Percentiles rank a stretch among this genome's conserved stretches.
These are phyloP conservation scores for Leucophora obtusa DNA, from an alignment of 2,888 invertebrate genomes.

Conservation along the genomic window DNA sequence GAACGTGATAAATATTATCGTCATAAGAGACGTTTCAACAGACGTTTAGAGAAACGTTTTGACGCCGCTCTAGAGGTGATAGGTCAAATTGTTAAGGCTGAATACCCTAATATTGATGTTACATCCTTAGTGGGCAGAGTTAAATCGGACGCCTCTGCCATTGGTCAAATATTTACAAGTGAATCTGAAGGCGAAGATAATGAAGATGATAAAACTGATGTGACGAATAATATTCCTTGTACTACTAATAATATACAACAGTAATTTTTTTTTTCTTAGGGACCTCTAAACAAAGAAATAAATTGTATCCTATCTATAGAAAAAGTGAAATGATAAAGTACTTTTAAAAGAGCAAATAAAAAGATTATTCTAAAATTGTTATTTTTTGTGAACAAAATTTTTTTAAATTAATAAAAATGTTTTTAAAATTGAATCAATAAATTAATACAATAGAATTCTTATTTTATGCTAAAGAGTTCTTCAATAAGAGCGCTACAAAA, in stretches of 20 bases:
- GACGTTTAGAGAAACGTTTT: slow-evolving; percentile 73
- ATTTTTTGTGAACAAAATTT: not conserved
- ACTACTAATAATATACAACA: slow-evolving; percentile 25
- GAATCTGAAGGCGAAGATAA: slow-evolving; percentile 52
- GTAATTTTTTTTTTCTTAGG: no score
- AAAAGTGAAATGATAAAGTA: not conserved
- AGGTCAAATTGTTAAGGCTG: slow-evolving; percentile 70
- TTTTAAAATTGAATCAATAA: not conserved
- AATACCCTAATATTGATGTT: slow-evolving; percentile 71
- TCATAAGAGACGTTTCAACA: slow-evolving; percentile 73
- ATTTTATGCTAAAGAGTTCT: no score
- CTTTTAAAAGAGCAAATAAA: not conserved
- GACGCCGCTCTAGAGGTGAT: slow-evolving; percentile 71
- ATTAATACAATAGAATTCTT: no score
- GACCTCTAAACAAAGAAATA: not conserved
- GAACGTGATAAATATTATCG: slow-evolving; percentile 73
- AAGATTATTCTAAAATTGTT: not conserved
- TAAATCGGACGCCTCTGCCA: slow-evolving; percentile 39
- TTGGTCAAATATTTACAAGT: slow-evolving; percentile 50
- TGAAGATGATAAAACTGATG: slow-evolving; percentile 20
- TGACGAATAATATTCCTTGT: slow-evolving; percentile 35
- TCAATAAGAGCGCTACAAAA: no score
- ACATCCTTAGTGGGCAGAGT: slow-evolving; percentile 57
- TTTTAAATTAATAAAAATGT: not conserved
- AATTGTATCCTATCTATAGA: not conserved